Conservation (phyloP, 2,113 vertebrate species). For the rat (Rattus norvegicus) region DNA sequence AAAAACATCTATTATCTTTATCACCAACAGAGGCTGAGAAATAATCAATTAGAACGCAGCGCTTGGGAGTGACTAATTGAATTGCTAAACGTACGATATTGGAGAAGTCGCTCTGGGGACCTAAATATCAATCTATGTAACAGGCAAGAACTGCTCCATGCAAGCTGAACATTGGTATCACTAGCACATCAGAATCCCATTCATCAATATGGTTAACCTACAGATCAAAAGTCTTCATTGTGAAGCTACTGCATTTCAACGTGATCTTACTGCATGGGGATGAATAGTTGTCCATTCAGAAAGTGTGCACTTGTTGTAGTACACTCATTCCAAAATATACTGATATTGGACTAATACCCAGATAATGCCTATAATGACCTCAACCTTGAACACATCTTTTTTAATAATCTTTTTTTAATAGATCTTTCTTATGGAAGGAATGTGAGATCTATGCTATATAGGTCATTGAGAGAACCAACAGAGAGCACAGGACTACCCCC, state of each 20-base stretch:
- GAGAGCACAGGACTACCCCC: not conserved
- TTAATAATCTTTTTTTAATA: not conserved
- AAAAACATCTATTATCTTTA: conserved; percentile 86
- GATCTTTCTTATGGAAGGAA: not conserved
- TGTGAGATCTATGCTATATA: not conserved
- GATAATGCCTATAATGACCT: not conserved
- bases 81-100: conserved; percentile 78
- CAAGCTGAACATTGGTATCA: conserved; percentile 33
- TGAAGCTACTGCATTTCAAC: conserved; percentile 43
- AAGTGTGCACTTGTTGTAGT: not conserved
- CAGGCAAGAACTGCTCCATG: conserved; percentile 69
- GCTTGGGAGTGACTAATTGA: conserved; percentile 83
- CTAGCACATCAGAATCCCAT: conserved; percentile 19
- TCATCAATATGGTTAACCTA: conserved; percentile 1
- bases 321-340: not conserved
- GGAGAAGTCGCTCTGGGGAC: conserved; percentile 73
- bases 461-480: not conserved
- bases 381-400: not conserved
- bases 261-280: not conserved
- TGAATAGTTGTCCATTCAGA: not conserved
- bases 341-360: not conserved
- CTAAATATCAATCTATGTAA: conserved; percentile 73
- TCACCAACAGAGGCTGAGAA: conserved; percentile 80
- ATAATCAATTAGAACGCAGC: conserved; percentile 84
- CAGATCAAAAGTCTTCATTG: conserved; percentile 47